These are phyloP conservation scores for Branchipolynoe longqiensis DNA, from an alignment of 2,888 invertebrate genomes.

Conservation along the genomic window DNA sequence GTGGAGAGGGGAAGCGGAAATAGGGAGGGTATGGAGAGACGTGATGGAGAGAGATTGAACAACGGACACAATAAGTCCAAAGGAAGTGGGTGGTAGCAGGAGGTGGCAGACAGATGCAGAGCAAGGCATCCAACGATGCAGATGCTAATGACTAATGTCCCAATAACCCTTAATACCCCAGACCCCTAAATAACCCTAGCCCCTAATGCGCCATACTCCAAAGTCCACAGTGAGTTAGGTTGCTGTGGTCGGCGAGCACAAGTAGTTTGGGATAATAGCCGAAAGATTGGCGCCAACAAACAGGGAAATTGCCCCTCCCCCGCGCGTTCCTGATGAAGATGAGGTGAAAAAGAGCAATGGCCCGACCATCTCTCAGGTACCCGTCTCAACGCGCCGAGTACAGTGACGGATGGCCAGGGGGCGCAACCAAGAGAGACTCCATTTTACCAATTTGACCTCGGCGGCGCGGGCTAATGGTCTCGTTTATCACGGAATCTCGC, in stretches of 20 bases:
- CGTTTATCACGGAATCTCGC: constrained; percentile 26
- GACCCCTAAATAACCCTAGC: no score
- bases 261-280: not conserved
- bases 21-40: not conserved
- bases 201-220: no score
- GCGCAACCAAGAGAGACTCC: constrained; percentile 7
- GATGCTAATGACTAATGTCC: no score
- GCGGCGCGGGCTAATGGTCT: constrained; percentile 4
- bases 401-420: constrained; percentile 29
- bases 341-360: constrained; percentile 46
- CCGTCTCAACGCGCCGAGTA: constrained; percentile 26
- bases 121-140: no score
- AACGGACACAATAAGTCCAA: no score
- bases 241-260: no score
- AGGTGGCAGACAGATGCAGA: no score
- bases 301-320: constrained; percentile 43
- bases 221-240: no score
- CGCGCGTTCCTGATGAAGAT: constrained; percentile 27
- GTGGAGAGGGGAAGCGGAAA: not conserved
- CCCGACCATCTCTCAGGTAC: constrained; percentile 35
- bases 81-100: no score
- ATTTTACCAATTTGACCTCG: constrained; percentile 48
- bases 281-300: not conserved
- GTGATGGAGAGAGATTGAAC: no score
- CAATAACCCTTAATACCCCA: no score